These are phyloP conservation scores for Oostethus manadensis DNA, from an alignment of 2,113 vertebrate species.

Conservation along the genomic window DNA sequence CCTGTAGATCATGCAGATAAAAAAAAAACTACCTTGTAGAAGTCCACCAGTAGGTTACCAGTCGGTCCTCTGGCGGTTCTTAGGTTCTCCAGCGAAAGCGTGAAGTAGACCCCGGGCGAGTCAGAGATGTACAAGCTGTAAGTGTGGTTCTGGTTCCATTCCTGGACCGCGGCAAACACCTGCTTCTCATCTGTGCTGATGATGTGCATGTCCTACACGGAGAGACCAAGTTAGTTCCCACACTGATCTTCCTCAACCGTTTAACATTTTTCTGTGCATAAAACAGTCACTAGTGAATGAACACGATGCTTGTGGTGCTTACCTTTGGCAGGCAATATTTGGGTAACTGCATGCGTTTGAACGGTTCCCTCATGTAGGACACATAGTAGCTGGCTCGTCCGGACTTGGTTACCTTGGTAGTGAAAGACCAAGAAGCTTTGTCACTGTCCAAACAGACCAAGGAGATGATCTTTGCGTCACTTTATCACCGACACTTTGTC, in stretches of 20 bases:
- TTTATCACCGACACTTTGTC: too few relatives aligned
- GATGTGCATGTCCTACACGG: constrained; percentile 91
- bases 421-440: constrained; percentile 22
- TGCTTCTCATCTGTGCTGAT: constrained; percentile 95
- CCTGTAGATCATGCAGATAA: constrained; percentile 3
- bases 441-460: constrained; percentile 16
- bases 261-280: neutral
- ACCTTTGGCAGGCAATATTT: constrained; percentile 98
- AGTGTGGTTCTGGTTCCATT: constrained; percentile 95
- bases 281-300: neutral
- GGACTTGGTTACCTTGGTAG: constrained; percentile 82
- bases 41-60: constrained; percentile 90
- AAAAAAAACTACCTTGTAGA: constrained; percentile 84
- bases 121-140: constrained; percentile 96
- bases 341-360: constrained; percentile 89
- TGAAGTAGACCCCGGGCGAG: constrained; percentile 85
- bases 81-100: constrained; percentile 88
- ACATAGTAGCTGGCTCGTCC: constrained; percentile 93
- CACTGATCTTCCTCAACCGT: too few relatives aligned
- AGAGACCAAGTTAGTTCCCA: neutral
- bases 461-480: too few relatives aligned
- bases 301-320: constrained; percentile 25
- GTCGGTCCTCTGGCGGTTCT: constrained; percentile 84
- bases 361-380: constrained; percentile 90
- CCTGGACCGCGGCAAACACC: constrained; percentile 91